These are phyloP conservation scores for Stichopus horrens DNA, from an alignment of 53 echinoderm and acorn worm species.

Conservation along the genomic window DNA sequence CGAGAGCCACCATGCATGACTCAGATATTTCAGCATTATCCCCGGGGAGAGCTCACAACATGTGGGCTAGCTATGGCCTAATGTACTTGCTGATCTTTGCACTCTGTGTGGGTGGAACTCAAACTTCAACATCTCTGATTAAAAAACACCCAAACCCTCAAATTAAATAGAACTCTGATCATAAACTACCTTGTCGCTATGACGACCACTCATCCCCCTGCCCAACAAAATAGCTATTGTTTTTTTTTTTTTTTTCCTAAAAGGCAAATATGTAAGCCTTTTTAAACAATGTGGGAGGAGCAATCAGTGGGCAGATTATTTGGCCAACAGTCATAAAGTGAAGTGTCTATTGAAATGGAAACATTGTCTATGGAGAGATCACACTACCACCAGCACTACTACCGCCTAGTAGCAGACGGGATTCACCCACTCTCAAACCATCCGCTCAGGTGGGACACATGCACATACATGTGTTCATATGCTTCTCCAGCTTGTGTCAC, in stretches of 20 bases:
- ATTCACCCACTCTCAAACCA: background rate
- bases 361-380: slow-evolving; percentile 5
- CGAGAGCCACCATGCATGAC: background rate
- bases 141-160: slow-evolving; percentile 41
- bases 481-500: too few relatives aligned
- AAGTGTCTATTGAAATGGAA: slow-evolving; percentile 38
- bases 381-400: background rate
- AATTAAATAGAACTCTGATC: slow-evolving; percentile 47
- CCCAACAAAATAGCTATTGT: slow-evolving; percentile 38
- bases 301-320: slow-evolving; percentile 32
- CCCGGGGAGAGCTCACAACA: slow-evolving; percentile 31
- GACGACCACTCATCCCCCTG: slow-evolving; percentile 27
- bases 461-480: too few relatives aligned
- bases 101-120: slow-evolving; percentile 40
- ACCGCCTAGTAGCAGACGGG: background rate
- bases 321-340: slow-evolving; percentile 29
- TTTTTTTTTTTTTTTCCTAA: slow-evolving; percentile 5
- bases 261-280: slow-evolving; percentile 33
- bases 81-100: slow-evolving; percentile 38
- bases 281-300: slow-evolving; percentile 47
- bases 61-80: slow-evolving; percentile 36
- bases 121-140: slow-evolving; percentile 32
- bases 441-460: too few relatives aligned
- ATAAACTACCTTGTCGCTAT: slow-evolving; percentile 30
- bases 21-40: background rate